Conservation (phyloP, 2,888 invertebrate species). For the Sminthurides aquaticus region DNA sequence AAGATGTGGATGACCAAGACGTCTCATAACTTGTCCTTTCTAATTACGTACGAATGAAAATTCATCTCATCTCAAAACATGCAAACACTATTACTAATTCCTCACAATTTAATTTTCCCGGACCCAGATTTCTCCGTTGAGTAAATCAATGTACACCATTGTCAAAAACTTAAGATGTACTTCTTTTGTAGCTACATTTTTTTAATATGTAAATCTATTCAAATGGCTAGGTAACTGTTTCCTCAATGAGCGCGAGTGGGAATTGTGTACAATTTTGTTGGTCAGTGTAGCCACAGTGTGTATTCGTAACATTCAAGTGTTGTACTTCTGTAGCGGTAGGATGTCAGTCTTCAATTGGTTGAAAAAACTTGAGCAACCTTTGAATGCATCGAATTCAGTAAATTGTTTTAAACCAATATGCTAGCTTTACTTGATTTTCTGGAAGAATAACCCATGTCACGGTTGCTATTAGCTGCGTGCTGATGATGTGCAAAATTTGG, state of each 20-base stretch:
- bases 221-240: not conserved
- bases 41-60: conserved; percentile 15
- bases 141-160: not conserved
- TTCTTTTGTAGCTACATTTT: conserved; percentile 28
- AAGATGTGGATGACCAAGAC: conserved; percentile 91
- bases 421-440: not conserved
- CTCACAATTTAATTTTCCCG: conserved; percentile 30
- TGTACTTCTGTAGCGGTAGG: not conserved
- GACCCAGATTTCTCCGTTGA: conserved; percentile 26
- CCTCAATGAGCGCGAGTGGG: not conserved
- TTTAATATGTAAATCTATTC: conserved; percentile 11
- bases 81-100: conserved; percentile 35
- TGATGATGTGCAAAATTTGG: too few species aligned
- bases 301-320: not conserved
- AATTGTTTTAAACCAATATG: not conserved
- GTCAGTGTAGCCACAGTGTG: not conserved
- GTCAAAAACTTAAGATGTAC: not conserved
- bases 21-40: conserved; percentile 66
- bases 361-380: not conserved
- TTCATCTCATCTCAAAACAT: conserved; percentile 42
- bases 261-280: not conserved
- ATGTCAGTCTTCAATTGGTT: not conserved
- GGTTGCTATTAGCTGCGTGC: too few species aligned
- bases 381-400: not conserved
- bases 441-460: too few species aligned